Percentiles rank a stretch among this genome's conserved stretches.
Evolutionary conservation across 2,888 invertebrate species (phyloP).

Genomic region (Laspeyria flexula): DNA sequence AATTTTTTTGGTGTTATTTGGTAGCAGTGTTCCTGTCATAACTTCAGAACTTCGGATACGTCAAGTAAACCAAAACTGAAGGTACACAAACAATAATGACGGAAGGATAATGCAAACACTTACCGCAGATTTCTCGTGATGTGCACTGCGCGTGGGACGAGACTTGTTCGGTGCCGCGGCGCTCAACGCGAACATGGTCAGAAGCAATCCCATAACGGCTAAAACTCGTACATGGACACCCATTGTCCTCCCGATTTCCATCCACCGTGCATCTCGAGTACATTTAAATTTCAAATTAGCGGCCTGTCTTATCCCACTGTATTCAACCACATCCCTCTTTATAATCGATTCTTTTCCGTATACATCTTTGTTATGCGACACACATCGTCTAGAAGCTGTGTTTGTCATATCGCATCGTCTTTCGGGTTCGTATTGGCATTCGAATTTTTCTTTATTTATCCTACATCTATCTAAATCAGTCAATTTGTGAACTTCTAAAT

Average conservation of each 20-base stretch:
- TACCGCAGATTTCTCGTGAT: constrained; percentile 69
- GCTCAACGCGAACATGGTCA: constrained; percentile 65
- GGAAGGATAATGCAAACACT: constrained; percentile 53
- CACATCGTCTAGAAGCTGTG: constrained; percentile 53
- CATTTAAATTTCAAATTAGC: constrained; percentile 79
- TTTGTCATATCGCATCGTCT: constrained; percentile 56
- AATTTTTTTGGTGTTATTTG: too few relatives aligned
- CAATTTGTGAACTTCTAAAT: constrained; percentile 66
- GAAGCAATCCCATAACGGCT: constrained; percentile 64
- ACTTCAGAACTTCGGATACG: too few relatives aligned
- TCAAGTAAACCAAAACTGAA: too few relatives aligned
- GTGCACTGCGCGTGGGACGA: constrained; percentile 60
- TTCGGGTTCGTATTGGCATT: constrained; percentile 62
- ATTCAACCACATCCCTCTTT: constrained; percentile 67
- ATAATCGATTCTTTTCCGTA: constrained; percentile 74
- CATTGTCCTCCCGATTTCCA: constrained; percentile 72
- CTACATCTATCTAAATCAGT: constrained; percentile 80
- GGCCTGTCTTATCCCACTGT: constrained; percentile 68
- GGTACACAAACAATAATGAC: too few relatives aligned
- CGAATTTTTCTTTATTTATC: constrained; percentile 59
- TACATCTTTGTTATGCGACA: constrained; percentile 69
- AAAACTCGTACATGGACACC: constrained; percentile 63
- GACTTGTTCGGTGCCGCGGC: constrained; percentile 65
- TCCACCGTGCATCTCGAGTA: constrained; percentile 62
- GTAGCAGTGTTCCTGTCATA: too few relatives aligned